Evolutionary conservation across 2,113 vertebrate genomes (phyloP).

Genomic region (Capra hircus): DNA sequence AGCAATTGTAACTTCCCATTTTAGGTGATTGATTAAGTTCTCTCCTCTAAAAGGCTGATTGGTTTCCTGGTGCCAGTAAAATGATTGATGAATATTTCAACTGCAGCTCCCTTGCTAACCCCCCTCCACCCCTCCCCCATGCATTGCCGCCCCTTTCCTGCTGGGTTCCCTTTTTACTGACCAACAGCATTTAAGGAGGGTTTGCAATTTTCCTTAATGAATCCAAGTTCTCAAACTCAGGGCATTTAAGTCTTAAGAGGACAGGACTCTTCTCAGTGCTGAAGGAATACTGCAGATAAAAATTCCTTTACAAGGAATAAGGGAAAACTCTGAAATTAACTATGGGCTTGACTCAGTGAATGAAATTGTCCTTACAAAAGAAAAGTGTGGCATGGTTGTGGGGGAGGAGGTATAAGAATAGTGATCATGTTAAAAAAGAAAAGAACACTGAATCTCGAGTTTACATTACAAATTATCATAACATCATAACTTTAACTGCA

Average conservation of each 20-base stretch:
- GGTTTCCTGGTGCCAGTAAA: conserved; percentile 86
- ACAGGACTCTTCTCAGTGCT: background rate
- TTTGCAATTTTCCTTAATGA: conserved; percentile 61
- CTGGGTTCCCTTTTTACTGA: conserved; percentile 79
- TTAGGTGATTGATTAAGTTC: conserved; percentile 79
- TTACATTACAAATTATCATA: conserved; percentile 1
- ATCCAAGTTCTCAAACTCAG: conserved; percentile 64
- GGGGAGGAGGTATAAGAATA: background rate
- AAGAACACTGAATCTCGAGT: background rate
- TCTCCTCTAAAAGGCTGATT: conserved; percentile 80
- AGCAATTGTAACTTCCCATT: conserved; percentile 69
- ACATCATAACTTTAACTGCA: background rate
- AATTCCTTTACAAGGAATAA: conserved; percentile 19
- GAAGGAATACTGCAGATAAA: conserved; percentile 32
- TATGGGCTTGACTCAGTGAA: background rate
- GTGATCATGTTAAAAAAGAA: background rate
- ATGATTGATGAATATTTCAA: conserved; percentile 86
- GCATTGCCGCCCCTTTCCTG: conserved; percentile 75
- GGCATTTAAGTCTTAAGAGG: conserved; percentile 74
- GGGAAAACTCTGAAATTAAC: conserved; percentile 50
- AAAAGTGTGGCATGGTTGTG: background rate
- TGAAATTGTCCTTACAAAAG: conserved; percentile 23
- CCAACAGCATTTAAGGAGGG: conserved; percentile 62
- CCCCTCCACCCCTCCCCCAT: conserved; percentile 45
- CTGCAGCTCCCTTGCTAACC: conserved; percentile 10